Evolutionary conservation across 2,113 vertebrate genomes (phyloP).

Genomic region (Microcebus murinus): DNA sequence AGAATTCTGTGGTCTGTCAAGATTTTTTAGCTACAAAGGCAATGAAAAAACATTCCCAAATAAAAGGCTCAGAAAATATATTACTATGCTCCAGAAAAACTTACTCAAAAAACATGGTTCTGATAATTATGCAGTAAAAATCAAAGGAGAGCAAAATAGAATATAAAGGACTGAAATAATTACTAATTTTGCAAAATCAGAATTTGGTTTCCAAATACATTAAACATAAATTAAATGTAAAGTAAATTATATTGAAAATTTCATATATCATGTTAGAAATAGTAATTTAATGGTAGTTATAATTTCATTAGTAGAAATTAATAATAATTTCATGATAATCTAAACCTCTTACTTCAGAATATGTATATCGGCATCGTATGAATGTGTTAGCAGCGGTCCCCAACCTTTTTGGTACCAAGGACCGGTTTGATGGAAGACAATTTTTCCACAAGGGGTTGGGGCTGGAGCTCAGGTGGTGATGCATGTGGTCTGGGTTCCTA

Average conservation of each 20-base stretch:
- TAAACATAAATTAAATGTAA: slow-evolving; percentile 35
- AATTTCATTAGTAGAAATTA: not conserved
- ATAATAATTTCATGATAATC: slow-evolving; percentile 5
- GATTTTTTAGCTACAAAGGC: not conserved
- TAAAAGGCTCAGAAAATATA: not conserved
- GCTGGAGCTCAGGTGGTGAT: too few relatives aligned
- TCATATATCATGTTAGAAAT: not conserved
- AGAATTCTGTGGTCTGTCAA: not conserved
- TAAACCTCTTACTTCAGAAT: not conserved
- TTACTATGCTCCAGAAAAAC: not conserved
- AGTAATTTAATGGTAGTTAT: not conserved
- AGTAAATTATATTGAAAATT: not conserved
- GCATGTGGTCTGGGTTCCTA: too few relatives aligned
- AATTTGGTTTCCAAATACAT: not conserved
- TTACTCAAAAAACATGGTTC: not conserved
- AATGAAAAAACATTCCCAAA: slow-evolving; percentile 25
- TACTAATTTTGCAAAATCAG: not conserved
- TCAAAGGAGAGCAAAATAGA: slow-evolving; percentile 20
- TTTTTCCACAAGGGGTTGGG: too few relatives aligned
- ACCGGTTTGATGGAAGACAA: too few relatives aligned
- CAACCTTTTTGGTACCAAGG: too few relatives aligned
- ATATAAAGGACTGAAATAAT: not conserved
- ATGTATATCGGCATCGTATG: not conserved
- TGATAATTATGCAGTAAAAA: not conserved
- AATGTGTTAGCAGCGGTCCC: not conserved